Conservation (phyloP, 2,888 invertebrate genomes). For the Luperina nickerlii region DNA sequence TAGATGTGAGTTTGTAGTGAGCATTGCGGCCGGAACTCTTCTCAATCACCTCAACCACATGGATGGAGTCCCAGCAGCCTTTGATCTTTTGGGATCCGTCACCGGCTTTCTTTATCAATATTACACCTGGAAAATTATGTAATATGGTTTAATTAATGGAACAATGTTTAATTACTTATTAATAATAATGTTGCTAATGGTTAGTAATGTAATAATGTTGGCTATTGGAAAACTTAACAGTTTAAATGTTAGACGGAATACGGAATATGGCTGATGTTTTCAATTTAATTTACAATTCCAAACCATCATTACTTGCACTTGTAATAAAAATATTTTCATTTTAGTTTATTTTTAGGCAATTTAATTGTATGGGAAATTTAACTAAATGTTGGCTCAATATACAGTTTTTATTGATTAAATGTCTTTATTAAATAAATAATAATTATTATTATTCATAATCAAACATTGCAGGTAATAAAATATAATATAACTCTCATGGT, state of each 20-base stretch:
- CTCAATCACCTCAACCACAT: slow-evolving; percentile 99
- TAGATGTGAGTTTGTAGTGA: slow-evolving; percentile 99
- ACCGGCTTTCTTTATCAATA: slow-evolving; percentile 99
- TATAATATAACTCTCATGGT: not conserved
- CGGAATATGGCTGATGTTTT: not conserved
- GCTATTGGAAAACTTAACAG: not conserved
- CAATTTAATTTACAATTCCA: not conserved
- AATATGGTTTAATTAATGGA: not conserved
- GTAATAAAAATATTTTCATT: too few species aligned
- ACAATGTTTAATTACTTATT: not conserved
- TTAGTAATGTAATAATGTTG: not conserved
- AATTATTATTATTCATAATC: not conserved
- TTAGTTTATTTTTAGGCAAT: not conserved
- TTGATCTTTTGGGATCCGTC: slow-evolving; percentile 99
- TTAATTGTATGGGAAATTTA: not conserved
- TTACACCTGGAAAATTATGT: slow-evolving; percentile 93
- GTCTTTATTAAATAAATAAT: not conserved
- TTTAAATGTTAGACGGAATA: not conserved
- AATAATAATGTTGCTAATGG: not conserved
- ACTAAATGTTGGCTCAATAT: not conserved
- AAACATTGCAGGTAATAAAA: not conserved
- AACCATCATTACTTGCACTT: too few species aligned
- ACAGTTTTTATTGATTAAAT: not conserved
- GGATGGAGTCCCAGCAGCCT: slow-evolving; percentile 99
- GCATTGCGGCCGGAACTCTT: slow-evolving; percentile 98